Evolutionary conservation across 2,113 vertebrate species (phyloP).

Genomic region (Microtus richardsoni): DNA sequence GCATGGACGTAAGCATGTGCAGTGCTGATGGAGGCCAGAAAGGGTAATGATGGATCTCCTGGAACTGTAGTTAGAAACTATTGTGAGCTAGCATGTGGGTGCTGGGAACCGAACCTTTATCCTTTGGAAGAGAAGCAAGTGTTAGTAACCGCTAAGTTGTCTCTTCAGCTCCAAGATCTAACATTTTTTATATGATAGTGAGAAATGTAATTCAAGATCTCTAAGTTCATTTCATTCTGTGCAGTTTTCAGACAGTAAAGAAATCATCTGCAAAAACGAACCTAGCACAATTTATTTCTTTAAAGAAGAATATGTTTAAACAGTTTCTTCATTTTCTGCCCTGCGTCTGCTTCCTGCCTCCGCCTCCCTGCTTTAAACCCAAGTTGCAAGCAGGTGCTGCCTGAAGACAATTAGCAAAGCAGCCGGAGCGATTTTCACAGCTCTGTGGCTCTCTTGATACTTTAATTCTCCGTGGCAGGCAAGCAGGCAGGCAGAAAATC

Average conservation of each 20-base stretch:
- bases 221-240: constrained; percentile 14
- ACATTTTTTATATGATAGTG: neutral
- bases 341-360: neutral
- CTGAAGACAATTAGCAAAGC: neutral
- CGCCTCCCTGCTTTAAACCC: neutral
- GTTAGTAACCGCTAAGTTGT: neutral
- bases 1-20: too few relatives aligned
- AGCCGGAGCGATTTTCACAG: neutral
- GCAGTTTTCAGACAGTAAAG: neutral
- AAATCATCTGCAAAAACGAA: neutral
- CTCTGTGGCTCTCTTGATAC: neutral
- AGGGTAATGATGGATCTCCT: neutral
- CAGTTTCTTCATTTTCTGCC: constrained; percentile 30
- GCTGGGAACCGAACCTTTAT: neutral
- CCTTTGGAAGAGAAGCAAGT: neutral
- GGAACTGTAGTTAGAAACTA: neutral
- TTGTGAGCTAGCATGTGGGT: neutral
- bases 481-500: neutral
- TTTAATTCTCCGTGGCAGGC: neutral
- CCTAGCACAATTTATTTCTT: constrained; percentile 19
- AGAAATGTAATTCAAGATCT: constrained; percentile 14
- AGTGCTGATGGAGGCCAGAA: neutral
- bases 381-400: neutral
- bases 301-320: constrained; percentile 44
- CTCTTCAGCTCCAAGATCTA: neutral